Base-by-base conservation (phyloP, 2,113 vertebrate species). In the Nicator chloris region DNA sequence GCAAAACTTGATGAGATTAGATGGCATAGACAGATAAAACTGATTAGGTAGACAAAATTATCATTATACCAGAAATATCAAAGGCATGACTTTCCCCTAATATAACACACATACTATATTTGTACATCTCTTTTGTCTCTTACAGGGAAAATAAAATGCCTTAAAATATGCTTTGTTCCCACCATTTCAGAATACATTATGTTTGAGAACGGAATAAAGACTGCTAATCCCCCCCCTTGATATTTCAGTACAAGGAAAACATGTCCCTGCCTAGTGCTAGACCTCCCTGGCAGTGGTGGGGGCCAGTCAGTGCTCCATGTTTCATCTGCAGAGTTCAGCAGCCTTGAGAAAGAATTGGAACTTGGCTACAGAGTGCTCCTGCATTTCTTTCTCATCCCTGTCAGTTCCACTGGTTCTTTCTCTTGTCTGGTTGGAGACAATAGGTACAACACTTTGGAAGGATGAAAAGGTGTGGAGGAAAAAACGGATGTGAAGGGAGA, bases 21-120 rank as follows among this genome's bases (percentile, higher is more conserved):
- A 96, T 82, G 30, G 30, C 22, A 33, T 51, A 94, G 88, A 90
- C n/a, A 92, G 93, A 95, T 90, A 95, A 96, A 96, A 92, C 13
- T 83, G 57, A 90, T 96, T 86, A 92, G 71, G 71, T 22, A 88
- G 71, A 88, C 47, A 86, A 93, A 95, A 70, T 87, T 88, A 57
- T 53, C 53, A 66, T 86, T 86, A 59, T 53, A 81, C 17, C 40
- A 77, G 79, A 83, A 76, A 80, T 92, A 76, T 77, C 77, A 94
- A 93, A 95, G 76, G 50, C 76, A 64, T 53, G 45, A 50, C 51
- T 96, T 37, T 70, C 22, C 24, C 44, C 21, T 87, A 81, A 73
- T 81, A 77, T 47, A 93, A 72, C 17, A 91, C 6, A 22, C 56
- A 87, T 54, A 68, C 11, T 65, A 4, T 61, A 92, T 79, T 83